These are phyloP conservation scores for Zelleria hepariella DNA, from an alignment of 2,888 invertebrate genomes.

Conservation along the genomic window DNA sequence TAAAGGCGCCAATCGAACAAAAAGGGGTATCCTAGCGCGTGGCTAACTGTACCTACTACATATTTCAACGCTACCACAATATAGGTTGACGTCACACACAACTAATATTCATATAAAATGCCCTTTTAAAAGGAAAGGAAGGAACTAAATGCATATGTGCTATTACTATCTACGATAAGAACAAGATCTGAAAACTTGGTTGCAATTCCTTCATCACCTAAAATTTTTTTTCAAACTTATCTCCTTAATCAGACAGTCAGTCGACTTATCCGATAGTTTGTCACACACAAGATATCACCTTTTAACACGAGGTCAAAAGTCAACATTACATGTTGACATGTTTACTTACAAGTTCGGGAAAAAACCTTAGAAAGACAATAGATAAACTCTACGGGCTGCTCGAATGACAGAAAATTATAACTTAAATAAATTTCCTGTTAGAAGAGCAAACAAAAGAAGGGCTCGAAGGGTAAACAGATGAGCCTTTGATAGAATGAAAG, in stretches of 20 bases:
- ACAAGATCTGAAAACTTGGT: too few species aligned
- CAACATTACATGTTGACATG: conserved; percentile 33
- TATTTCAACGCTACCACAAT: too few species aligned
- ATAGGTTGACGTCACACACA: too few species aligned
- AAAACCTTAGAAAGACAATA: conserved; percentile 25
- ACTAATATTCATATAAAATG: too few species aligned
- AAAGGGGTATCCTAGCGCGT: too few species aligned
- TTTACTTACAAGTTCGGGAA: conserved; percentile 27
- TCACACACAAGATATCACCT: conserved; percentile 3
- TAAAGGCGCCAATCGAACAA: too few species aligned
- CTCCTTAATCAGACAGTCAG: not conserved
- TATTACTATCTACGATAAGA: too few species aligned
- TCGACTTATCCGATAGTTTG: not conserved
- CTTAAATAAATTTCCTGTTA: conserved; percentile 70
- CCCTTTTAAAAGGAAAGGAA: too few species aligned
- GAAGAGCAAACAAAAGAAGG: conserved; percentile 55
- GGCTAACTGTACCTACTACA: too few species aligned
- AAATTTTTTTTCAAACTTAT: not conserved
- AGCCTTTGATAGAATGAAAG: conserved; percentile 55
- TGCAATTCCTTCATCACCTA: too few species aligned
- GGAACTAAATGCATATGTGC: too few species aligned
- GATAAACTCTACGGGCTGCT: conserved; percentile 42
- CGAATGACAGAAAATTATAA: conserved; percentile 67
- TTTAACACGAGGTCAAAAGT: conserved; percentile 33
- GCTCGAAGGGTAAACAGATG: conserved; percentile 50